Evolutionary conservation across 2,888 invertebrate genomes (phyloP).

Genomic region (Leptopilina myrica): DNA sequence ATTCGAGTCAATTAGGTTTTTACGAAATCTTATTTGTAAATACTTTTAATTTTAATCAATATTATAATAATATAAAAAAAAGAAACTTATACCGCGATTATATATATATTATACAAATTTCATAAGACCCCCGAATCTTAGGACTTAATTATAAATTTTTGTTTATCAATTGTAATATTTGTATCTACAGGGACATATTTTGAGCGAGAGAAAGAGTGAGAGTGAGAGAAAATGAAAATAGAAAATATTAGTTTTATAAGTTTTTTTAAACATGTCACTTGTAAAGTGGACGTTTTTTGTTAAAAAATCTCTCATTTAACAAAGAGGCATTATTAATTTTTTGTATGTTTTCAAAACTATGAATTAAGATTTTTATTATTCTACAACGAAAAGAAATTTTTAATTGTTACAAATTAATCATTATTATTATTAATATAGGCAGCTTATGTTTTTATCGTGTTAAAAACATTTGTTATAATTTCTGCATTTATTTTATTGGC

Average conservation of each 20-base stretch:
- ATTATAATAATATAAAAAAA: conserved; percentile 40
- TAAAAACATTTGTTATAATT: conserved; percentile 19
- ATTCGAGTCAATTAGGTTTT: conserved; percentile 47
- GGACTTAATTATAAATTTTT: conserved; percentile 1
- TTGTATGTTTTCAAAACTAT: conserved; percentile 16
- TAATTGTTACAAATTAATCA: conserved; percentile 22
- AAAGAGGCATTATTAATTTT: conserved; percentile 18
- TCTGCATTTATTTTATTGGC: conserved; percentile 4
- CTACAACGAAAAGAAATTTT: conserved; percentile 6
- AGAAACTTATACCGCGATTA: conserved; percentile 17
- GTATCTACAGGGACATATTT: conserved; percentile 18
- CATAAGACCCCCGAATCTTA: background rate
- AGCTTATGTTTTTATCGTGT: conserved; percentile 22
- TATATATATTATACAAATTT: conserved; percentile 13
- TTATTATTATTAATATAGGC: conserved; percentile 8
- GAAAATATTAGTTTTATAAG: background rate
- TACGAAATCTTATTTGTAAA: conserved; percentile 46
- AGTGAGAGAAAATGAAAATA: background rate
- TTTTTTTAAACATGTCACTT: conserved; percentile 5
- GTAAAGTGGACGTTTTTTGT: conserved; percentile 6
- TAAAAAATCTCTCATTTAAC: background rate
- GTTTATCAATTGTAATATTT: conserved; percentile 18
- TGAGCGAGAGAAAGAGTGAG: background rate
- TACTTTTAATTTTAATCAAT: conserved; percentile 45
- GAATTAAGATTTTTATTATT: background rate